Percentiles rank a stretch among this genome's conserved stretches.
phyloP scores from a whole-genome alignment of 23 tunicate genomes.

The Aplidium turbinatum region DNA sequence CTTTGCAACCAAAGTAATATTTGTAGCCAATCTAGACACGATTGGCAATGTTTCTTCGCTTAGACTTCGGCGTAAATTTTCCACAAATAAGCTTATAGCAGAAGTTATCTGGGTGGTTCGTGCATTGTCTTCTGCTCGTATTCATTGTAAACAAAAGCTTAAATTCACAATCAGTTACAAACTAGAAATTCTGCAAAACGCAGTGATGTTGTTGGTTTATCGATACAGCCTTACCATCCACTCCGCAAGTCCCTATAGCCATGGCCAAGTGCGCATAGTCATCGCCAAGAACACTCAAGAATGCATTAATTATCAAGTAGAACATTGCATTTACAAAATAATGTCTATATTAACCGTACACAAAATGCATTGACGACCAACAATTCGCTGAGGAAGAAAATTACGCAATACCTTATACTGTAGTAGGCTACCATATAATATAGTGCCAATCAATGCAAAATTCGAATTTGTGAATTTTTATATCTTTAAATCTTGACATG shows the following conservation, averaged over 20 bases:
- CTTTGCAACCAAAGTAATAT: constrained; percentile 15
- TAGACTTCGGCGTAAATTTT: background rate
- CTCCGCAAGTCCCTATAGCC: constrained; percentile 7
- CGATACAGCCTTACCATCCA: constrained; percentile 6
- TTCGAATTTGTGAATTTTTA: no score
- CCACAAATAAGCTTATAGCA: constrained; percentile 22
- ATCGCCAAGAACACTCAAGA: constrained; percentile 8
- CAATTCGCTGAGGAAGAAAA: no score
- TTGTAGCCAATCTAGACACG: constrained; percentile 3
- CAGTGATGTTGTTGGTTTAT: constrained; percentile 7
- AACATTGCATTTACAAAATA: constrained; percentile 2
- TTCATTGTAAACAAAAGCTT: background rate
- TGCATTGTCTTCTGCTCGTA: constrained; percentile 10
- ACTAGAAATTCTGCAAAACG: constrained; percentile 6
- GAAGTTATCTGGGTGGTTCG: constrained; percentile 3
- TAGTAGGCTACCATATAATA: no score
- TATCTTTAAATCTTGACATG: no score
- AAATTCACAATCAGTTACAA: constrained; percentile 1
- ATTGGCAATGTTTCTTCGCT: constrained; percentile 10
- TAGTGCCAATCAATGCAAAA: no score
- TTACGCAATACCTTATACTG: no score
- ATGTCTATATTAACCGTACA: constrained; percentile 3
- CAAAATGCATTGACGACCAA: constrained; percentile 1
- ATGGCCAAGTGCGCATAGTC: constrained; percentile 6
- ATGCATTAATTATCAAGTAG: constrained; percentile 1